Evolutionary conservation across 2,113 vertebrate genomes (phyloP).

Genomic region (Hylia prasina): DNA sequence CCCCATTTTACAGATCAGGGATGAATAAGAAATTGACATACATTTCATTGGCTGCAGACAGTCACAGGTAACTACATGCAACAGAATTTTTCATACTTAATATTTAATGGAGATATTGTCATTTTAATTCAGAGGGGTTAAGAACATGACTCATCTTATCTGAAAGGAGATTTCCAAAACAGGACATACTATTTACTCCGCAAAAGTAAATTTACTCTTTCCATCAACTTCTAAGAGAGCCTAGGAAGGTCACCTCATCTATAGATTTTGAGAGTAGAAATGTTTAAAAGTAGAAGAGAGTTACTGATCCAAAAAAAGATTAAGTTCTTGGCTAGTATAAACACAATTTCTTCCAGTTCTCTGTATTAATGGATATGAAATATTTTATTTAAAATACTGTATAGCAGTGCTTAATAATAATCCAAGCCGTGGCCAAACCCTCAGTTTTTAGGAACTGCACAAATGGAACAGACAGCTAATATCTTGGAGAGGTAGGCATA

Average conservation of each 20-base stretch:
- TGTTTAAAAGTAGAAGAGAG: not conserved
- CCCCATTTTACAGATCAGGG: not conserved
- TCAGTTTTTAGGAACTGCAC: not conserved
- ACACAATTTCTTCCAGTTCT: not conserved
- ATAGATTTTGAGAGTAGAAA: not conserved
- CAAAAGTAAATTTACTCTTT: not conserved
- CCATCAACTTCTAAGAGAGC: not conserved
- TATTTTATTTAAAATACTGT: not conserved
- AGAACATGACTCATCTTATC: not conserved
- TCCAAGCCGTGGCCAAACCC: not conserved
- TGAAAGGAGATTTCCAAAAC: not conserved
- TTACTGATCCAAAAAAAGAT: not conserved
- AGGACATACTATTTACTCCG: not conserved
- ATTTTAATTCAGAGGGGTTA: not conserved
- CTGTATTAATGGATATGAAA: not conserved
- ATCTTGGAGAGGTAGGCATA: not conserved
- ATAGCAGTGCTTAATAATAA: not conserved
- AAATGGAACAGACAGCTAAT: not conserved
- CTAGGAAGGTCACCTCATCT: not conserved
- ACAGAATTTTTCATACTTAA: not conserved
- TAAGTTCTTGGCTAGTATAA: not conserved
- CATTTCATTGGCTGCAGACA: not conserved
- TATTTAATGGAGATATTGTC: not conserved
- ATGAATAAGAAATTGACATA: not conserved
- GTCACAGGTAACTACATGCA: not conserved